Evolutionary conservation across 2,888 invertebrate genomes (phyloP), one percentile per base, ranked within the genome.

Genomic region (Meghimatium bilineatum): DNA sequence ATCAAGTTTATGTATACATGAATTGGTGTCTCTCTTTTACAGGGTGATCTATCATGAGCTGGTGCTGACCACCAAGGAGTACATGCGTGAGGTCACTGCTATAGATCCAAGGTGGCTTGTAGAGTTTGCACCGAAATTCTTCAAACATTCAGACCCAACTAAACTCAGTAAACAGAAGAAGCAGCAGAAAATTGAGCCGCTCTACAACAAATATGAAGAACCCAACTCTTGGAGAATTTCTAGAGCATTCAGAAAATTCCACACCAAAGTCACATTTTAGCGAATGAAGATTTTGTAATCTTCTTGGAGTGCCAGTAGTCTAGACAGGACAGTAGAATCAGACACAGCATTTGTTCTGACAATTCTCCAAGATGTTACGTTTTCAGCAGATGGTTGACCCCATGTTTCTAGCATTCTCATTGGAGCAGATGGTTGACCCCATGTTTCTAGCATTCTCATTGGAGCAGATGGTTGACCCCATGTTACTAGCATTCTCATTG

Each of bases 211-310:
- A 94, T 99, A 99, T 92, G 99, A 99, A 94, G 99, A 99, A 93
- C 97, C 99, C 0, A 99, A 99, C 93, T 97, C 99, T 0, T 99
- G 99, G 99, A 96, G 99, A 94, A 99, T 99, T 94, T 99, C 99
- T 0, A 90, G 94, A 36, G 93, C 93, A 29, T 93, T 93, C 90
- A 91, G 91, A 87, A 93, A 93, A 86, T 92, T 93, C 82, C 93
- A 93, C 86, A 92, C 92, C 77, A 93, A 93, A 90, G 93, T 93
- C 87, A 93, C 93, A 36, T 93, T 93, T 83, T 83, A 77, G 49
- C 1, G 52, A 3, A 29, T 63, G 26, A 17, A 34, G 8, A 34
- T 26, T 63, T n/a, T 63, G 60, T 3, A n/a, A n/a, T n/a, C 3
- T 26, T 63, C 60, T n/a, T 63, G 60, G 1, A n/a, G n/a, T n/a